Evolutionary conservation across 2,113 vertebrate species (phyloP).

Genomic region (Hydrolagus affinis): DNA sequence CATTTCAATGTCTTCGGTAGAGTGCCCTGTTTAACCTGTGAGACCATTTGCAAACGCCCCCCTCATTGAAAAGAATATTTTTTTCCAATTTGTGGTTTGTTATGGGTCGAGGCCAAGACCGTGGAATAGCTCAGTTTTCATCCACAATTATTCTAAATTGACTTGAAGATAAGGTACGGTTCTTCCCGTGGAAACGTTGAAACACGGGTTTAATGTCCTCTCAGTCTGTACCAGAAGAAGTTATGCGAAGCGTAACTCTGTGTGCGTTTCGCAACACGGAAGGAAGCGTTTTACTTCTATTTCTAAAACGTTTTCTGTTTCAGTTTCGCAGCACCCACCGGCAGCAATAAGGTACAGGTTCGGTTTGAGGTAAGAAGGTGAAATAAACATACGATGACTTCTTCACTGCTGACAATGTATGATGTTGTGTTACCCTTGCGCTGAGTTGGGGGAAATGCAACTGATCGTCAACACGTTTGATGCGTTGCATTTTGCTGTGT

Average conservation of each 20-base stretch:
- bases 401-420: background rate
- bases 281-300: too few species aligned
- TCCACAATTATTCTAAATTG: background rate
- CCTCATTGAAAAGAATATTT: background rate
- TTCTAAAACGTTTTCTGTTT: too few species aligned
- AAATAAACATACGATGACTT: background rate
- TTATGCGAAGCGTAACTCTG: too few species aligned
- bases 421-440: too few species aligned
- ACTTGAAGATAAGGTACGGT: background rate
- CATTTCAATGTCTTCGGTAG: too few species aligned
- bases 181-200: too few species aligned
- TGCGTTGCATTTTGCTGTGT: background rate
- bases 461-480: background rate
- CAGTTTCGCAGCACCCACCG: conserved; percentile 47
- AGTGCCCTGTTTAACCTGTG: background rate
- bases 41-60: background rate
- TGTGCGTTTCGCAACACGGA: too few species aligned
- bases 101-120: background rate
- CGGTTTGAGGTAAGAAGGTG: too few species aligned
- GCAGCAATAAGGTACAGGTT: too few species aligned
- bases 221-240: background rate
- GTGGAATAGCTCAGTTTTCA: background rate
- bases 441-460: background rate
- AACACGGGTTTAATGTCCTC: background rate
- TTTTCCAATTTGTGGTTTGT: background rate